Evolutionary conservation across 2,113 vertebrate genomes (phyloP).

Genomic region (Xiphias gladius): DNA sequence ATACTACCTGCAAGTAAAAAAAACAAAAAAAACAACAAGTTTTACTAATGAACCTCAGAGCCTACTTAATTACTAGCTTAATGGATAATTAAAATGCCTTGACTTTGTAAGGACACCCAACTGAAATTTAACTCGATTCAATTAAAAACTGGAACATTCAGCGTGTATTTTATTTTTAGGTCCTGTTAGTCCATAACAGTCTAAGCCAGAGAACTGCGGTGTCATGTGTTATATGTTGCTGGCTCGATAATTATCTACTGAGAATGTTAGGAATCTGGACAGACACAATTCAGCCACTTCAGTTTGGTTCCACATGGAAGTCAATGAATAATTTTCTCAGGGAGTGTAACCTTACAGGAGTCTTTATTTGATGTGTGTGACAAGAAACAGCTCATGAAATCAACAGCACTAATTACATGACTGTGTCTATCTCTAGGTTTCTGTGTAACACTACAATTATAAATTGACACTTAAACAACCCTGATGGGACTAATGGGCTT

Average conservation of each 20-base stretch:
- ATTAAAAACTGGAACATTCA: neutral
- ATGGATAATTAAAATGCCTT: no score
- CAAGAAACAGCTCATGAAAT: slow-evolving; percentile 1
- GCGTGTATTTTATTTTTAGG: neutral
- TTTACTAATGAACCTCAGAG: no score
- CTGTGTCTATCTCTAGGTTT: neutral
- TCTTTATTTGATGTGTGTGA: neutral
- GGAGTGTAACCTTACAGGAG: neutral
- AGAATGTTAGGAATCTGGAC: slow-evolving; percentile 11
- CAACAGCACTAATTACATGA: neutral
- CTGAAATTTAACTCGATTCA: no score
- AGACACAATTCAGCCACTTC: neutral
- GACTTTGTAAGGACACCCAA: no score
- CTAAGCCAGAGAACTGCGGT: neutral
- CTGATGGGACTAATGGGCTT: slow-evolving; percentile 5
- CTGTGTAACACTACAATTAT: neutral
- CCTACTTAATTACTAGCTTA: no score
- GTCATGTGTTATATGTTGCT: neutral
- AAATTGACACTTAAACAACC: neutral
- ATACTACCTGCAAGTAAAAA: no score
- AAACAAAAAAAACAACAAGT: no score
- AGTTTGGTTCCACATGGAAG: slow-evolving; percentile 9
- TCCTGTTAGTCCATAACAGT: neutral
- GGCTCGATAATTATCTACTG: slow-evolving; percentile 14
- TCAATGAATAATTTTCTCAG: slow-evolving; percentile 14